These are phyloP conservation scores for Seriola dumerili DNA, from an alignment of 2,113 vertebrate species.

Conservation along the genomic window DNA sequence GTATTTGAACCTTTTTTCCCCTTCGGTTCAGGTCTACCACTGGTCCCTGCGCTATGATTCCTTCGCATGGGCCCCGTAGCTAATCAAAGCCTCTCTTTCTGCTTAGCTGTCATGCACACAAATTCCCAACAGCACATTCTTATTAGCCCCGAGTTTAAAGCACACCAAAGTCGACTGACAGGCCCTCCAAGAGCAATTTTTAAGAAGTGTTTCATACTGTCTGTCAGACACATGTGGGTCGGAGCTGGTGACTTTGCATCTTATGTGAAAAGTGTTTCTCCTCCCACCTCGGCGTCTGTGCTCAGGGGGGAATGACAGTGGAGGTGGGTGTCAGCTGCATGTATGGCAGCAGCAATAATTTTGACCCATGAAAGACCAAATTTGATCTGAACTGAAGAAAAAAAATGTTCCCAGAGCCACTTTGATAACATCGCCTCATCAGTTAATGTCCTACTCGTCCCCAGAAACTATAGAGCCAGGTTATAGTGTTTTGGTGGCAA, in stretches of 20 bases:
- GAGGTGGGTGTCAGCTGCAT: conserved; percentile 17
- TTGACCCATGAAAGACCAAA: conserved; percentile 2
- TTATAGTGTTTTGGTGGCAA: conserved; percentile 29
- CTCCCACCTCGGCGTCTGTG: conserved; percentile 49
- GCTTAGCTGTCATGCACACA: conserved; percentile 74
- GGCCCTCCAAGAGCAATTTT: conserved; percentile 56
- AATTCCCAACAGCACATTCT: conserved; percentile 76
- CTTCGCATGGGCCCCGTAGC: conserved; percentile 52
- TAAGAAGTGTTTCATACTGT: conserved; percentile 61
- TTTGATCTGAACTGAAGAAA: conserved; percentile 26
- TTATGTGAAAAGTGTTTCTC: conserved; percentile 45
- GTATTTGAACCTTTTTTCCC: conserved; percentile 30
- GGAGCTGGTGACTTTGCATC: conserved; percentile 60
- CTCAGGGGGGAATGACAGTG: conserved; percentile 36
- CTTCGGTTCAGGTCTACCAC: conserved; percentile 37
- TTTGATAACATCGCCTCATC: conserved; percentile 37
- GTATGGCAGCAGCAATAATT: conserved; percentile 19
- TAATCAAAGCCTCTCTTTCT: conserved; percentile 72
- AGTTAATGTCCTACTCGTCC: conserved; percentile 34
- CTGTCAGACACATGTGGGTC: conserved; percentile 58
- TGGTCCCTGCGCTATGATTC: conserved; percentile 50
- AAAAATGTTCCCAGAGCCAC: neutral
- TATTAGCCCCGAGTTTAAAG: conserved; percentile 80
- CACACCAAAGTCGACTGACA: conserved; percentile 71
- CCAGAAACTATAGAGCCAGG: conserved; percentile 15